Evolutionary conservation across 2,113 vertebrate genomes (phyloP).

Genomic region (Tachysurus vachellii): DNA sequence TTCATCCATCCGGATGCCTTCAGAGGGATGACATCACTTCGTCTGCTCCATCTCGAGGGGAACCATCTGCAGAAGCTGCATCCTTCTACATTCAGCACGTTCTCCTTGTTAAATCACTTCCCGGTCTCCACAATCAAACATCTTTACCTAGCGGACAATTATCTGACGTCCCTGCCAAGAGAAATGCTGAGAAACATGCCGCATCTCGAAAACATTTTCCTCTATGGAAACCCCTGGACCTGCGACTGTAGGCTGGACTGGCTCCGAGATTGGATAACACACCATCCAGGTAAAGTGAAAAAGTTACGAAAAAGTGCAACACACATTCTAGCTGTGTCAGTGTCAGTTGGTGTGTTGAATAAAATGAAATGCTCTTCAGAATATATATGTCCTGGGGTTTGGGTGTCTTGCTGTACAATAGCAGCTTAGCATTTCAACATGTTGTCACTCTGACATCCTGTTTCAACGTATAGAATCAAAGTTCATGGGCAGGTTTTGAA

Average conservation of each 20-base stretch:
- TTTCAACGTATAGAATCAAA: neutral
- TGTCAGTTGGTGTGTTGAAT: neutral
- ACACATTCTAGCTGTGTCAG: neutral
- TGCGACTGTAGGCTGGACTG: constrained; percentile 85
- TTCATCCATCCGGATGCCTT: constrained; percentile 88
- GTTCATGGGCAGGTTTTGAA: neutral
- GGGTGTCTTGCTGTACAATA: neutral
- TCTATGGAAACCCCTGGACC: constrained; percentile 88
- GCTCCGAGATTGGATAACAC: constrained; percentile 78
- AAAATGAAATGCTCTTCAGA: neutral
- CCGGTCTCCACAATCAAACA: constrained; percentile 85
- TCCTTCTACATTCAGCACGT: constrained; percentile 81
- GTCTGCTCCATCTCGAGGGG: constrained; percentile 88
- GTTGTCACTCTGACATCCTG: neutral
- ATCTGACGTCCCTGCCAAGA: constrained; percentile 72
- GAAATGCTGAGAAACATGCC: constrained; percentile 75
- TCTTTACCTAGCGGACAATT: constrained; percentile 89
- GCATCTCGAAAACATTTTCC: constrained; percentile 82
- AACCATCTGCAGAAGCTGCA: constrained; percentile 88
- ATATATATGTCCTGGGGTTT: neutral
- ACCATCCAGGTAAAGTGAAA: constrained; percentile 74
- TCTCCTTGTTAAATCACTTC: constrained; percentile 82
- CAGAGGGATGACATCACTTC: constrained; percentile 80
- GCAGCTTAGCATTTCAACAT: neutral
- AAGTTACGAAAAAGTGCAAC: neutral